Conservation (phyloP, 2,113 vertebrate species). For the Halichoerus grypus region DNA sequence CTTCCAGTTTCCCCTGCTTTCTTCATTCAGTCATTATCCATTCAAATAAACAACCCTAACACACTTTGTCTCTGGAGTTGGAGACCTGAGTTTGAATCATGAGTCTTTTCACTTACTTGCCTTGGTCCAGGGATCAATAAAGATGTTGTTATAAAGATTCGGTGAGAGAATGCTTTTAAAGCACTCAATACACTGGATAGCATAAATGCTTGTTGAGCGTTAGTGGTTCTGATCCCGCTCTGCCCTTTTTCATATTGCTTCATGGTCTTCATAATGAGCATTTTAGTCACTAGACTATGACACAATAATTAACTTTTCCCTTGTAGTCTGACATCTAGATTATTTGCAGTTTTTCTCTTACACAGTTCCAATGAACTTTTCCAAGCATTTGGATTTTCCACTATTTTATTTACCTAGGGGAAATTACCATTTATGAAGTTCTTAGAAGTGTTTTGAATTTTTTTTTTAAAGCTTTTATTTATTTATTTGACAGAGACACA, state of each 20-base stretch:
- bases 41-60: not conserved
- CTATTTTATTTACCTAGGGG: slow-evolving; percentile 8
- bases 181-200: not conserved
- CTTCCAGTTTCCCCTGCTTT: not conserved
- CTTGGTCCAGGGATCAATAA: not conserved
- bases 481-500: too few species aligned
- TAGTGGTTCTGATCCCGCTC: not conserved
- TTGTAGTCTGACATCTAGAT: not conserved
- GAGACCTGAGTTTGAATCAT: not conserved
- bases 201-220: not conserved
- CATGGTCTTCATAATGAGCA: not conserved
- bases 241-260: not conserved
- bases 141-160: not conserved
- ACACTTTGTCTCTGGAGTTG: slow-evolving; percentile 15
- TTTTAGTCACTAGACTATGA: not conserved
- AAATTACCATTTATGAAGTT: not conserved
- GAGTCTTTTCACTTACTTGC: not conserved
- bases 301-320: not conserved
- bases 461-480: not conserved
- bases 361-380: not conserved
- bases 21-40: not conserved
- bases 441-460: slow-evolving; percentile 2
- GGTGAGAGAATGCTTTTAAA: slow-evolving; percentile 12
- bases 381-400: not conserved
- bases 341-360: slow-evolving; percentile 23